Evolutionary conservation across 2,888 invertebrate genomes (phyloP).

Genomic region (Lysandra bellargus): DNA sequence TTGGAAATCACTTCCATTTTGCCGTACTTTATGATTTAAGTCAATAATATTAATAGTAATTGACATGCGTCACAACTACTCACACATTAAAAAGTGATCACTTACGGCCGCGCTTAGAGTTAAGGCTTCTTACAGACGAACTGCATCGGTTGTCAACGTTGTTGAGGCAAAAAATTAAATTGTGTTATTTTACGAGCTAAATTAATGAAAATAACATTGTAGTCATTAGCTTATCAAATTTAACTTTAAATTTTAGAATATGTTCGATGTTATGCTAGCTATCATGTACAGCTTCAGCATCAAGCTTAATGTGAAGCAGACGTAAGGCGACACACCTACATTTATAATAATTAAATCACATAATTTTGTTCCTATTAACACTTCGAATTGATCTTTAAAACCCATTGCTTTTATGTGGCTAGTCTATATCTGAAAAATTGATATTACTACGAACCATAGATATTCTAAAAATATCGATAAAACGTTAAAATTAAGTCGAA

Average conservation of each 20-base stretch:
- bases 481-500: not conserved
- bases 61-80: not conserved
- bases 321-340: not conserved
- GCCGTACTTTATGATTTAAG: not conserved
- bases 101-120: too few species aligned
- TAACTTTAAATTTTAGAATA: not conserved
- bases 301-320: not conserved
- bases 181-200: not conserved
- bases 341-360: constrained; percentile 16
- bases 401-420: not conserved
- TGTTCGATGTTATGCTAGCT: not conserved
- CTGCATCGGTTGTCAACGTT: too few species aligned
- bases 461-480: not conserved
- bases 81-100: too few species aligned
- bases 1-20: not conserved
- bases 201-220: not conserved
- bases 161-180: too few species aligned
- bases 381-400: not conserved
- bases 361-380: not conserved
- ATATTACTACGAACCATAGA: not conserved
- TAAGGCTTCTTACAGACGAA: too few species aligned
- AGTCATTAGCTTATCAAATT: not conserved
- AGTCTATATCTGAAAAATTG: constrained; percentile 4
- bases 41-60: not conserved
- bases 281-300: not conserved